Evolutionary conservation across 2,113 vertebrate species (phyloP).

Genomic region (Saccopteryx leptura): DNA sequence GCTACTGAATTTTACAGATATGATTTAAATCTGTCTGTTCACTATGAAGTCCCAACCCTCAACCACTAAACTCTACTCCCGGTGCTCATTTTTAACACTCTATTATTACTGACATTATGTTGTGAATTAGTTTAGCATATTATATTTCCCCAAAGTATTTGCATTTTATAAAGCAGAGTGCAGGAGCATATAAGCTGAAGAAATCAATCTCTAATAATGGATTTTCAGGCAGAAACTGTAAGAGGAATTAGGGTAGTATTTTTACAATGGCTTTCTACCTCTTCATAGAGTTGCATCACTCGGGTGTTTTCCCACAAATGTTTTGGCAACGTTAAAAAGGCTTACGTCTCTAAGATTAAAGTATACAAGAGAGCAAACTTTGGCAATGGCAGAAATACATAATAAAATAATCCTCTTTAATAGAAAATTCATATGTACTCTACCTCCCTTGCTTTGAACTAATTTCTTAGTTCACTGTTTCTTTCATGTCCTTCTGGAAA

Average conservation of each 20-base stretch:
- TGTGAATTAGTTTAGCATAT: constrained; percentile 52
- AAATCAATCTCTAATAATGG: constrained; percentile 29
- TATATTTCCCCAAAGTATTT: constrained; percentile 39
- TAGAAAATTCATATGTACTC: not conserved
- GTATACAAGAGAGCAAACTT: not conserved
- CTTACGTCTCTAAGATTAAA: not conserved
- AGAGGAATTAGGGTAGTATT: not conserved
- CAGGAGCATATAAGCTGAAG: not conserved
- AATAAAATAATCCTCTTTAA: not conserved
- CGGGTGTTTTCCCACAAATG: constrained; percentile 23
- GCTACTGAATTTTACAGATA: not conserved
- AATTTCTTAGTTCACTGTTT: not conserved
- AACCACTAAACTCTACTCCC: not conserved
- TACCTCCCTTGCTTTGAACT: not conserved
- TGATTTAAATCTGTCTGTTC: constrained; percentile 30
- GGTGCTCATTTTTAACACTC: constrained; percentile 28
- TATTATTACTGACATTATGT: constrained; percentile 13
- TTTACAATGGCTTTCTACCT: not conserved
- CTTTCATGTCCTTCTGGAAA: not conserved
- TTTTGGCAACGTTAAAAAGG: not conserved
- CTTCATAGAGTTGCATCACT: not conserved
- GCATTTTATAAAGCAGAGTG: constrained; percentile 39
- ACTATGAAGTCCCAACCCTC: constrained; percentile 3
- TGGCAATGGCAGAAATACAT: not conserved
- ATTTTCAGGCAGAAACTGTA: not conserved